phyloP scores from a whole-genome alignment of 23 tunicate genomes.

The Halocynthia aurantium region DNA sequence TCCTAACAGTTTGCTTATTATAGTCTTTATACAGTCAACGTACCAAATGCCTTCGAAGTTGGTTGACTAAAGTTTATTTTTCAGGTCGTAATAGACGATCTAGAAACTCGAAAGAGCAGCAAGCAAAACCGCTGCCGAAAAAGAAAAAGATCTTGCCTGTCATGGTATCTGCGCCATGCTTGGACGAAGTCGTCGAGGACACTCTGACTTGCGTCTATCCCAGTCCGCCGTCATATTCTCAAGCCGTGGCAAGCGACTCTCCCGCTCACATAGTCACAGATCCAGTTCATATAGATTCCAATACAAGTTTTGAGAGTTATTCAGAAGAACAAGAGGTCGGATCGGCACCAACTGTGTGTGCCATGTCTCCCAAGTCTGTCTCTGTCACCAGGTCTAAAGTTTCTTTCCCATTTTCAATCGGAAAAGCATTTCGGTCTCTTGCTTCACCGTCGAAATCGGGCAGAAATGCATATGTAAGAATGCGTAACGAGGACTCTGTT shows the following conservation, averaged over 20 bases:
- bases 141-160: slow-evolving; percentile 58
- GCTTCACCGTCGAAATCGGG: too few relatives aligned
- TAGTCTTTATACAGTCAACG: not conserved
- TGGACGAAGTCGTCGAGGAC: slow-evolving; percentile 45
- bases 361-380: too few relatives aligned
- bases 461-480: too few relatives aligned
- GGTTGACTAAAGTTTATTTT: not conserved
- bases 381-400: too few relatives aligned
- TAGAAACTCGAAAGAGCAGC: slow-evolving; percentile 17
- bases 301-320: too few relatives aligned
- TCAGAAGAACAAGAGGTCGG: too few relatives aligned
- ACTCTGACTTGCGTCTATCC: slow-evolving; percentile 68
- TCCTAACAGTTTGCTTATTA: too few relatives aligned
- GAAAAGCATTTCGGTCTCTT: too few relatives aligned
- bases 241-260: not conserved
- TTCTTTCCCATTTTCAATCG: too few relatives aligned
- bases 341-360: too few relatives aligned
- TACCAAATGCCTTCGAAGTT: not conserved
- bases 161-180: slow-evolving; percentile 70
- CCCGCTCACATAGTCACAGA: not conserved
- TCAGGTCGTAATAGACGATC: slow-evolving; percentile 27
- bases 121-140: slow-evolving; percentile 75
- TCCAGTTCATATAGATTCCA: too few relatives aligned
- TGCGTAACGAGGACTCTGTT: too few relatives aligned
- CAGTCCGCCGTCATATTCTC: slow-evolving; percentile 66